Conservation (phyloP, 2,797 vertebrate species). For the Enteromius viviparus region DNA sequence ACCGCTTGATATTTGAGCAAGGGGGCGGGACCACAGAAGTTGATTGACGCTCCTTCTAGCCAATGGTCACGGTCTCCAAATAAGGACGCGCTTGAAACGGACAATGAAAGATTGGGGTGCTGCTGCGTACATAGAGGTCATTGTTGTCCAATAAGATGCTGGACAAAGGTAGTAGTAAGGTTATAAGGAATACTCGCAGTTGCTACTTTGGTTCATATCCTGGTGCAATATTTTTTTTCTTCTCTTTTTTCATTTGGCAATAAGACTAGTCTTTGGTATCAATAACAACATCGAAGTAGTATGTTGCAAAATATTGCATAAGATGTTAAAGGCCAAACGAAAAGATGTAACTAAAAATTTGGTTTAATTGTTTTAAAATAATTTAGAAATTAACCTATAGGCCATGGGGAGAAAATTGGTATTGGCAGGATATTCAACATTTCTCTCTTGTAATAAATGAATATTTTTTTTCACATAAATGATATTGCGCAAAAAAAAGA, state of each 20-base stretch:
- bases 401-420: too few relatives aligned
- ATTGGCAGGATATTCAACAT: neutral
- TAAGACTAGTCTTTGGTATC: neutral
- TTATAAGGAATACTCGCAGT: neutral
- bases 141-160: conserved; percentile 44
- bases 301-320: neutral
- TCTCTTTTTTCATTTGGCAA: neutral
- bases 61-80: conserved; percentile 61
- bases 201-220: too few relatives aligned
- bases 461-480: neutral
- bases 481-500: neutral
- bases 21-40: conserved; percentile 68
- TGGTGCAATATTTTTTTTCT: too few relatives aligned
- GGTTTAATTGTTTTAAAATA: too few relatives aligned
- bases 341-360: neutral
- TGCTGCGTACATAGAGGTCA: conserved; percentile 24
- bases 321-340: neutral
- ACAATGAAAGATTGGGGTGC: conserved; percentile 44
- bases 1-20: conserved; percentile 70
- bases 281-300: neutral
- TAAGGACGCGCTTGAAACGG: conserved; percentile 37
- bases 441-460: neutral
- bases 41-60: conserved; percentile 72
- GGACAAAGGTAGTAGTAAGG: neutral
- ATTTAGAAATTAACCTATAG: neutral